Evolutionary conservation across 2,888 invertebrate genomes (phyloP).

Genomic region (Yponomeuta plumbellus): DNA sequence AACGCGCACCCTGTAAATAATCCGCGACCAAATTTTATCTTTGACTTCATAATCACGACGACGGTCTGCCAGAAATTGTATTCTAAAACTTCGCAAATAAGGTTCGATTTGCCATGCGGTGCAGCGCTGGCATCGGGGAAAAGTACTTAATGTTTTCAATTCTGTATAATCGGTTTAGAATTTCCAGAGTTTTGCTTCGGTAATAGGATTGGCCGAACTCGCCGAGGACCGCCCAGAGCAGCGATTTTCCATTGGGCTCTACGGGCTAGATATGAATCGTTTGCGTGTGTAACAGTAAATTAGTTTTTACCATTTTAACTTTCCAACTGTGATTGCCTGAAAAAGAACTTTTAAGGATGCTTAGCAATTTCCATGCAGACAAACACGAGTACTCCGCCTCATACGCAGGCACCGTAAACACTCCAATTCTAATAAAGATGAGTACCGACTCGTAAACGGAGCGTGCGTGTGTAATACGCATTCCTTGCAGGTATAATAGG

Average conservation of each 20-base stretch:
- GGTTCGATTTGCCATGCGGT: slow-evolving; percentile 42
- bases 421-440: slow-evolving; percentile 15
- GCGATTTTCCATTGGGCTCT: slow-evolving; percentile 51
- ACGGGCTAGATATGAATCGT: too few species aligned
- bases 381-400: neutral
- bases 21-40: slow-evolving; percentile 66
- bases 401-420: neutral
- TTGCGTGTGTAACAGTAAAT: too few species aligned
- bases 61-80: slow-evolving; percentile 26
- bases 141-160: slow-evolving; percentile 76
- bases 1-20: slow-evolving; percentile 64
- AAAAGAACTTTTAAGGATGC: neutral
- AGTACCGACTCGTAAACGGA: slow-evolving; percentile 29
- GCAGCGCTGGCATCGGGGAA: slow-evolving; percentile 44
- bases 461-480: slow-evolving; percentile 31
- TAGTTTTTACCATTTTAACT: slow-evolving; percentile 16
- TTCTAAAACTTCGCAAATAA: slow-evolving; percentile 46
- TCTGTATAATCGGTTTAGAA: slow-evolving; percentile 76
- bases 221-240: slow-evolving; percentile 35
- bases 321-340: neutral
- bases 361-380: neutral
- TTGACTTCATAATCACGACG: slow-evolving; percentile 55
- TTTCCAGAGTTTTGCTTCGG: slow-evolving; percentile 69
- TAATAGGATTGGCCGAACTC: slow-evolving; percentile 71
- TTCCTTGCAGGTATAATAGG: slow-evolving; percentile 25